Base-by-base conservation (phyloP, 2,888 invertebrate species). In the Cataglyphis albicans region DNA sequence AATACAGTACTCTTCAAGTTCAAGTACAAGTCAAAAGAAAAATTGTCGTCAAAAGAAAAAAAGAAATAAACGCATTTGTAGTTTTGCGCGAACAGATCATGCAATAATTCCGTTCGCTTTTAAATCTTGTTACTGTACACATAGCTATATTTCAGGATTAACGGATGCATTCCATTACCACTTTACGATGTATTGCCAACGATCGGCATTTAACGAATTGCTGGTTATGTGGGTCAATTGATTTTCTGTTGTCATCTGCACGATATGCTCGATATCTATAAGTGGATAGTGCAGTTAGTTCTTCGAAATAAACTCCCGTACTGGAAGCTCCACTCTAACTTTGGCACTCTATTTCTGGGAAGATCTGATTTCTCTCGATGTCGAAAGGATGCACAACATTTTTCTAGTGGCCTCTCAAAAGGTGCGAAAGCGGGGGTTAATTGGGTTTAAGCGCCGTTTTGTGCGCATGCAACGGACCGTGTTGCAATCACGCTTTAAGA, bases 201-300 rank as follows among this genome's bases (percentile, higher is more conserved):
- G n/a, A 29, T 25, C 12, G 35, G 35, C 25, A 55, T 76, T 76
- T 76, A 76, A 65, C 65, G 76, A 76, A 76, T 76, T 76, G 65
- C 67, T 76, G 67, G 38, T 67, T 76, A 76, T 55, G 65, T 76
- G n/a, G 65, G 55, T 76, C 76, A 76, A 65, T 65, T 67, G 76
- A 76, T 76, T 76, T 75, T 75, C 65, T 52, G 75, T 75, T 75
- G 75, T 75, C 76, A 76, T 76, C 29, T n/a, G 76, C 76, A 76
- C 76, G 76, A 67, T 38, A 65, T 65, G 65, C 52, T 55, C 76
- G 76, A 55, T 67, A 65, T 65, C 38, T 18, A 65, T 52, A 55
- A 65, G 65, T 65, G 65, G 52, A 9, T 48, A 48, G 7, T 55
- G 65, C 29, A 35, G 38, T 52, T 52, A 75, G 44, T 75, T 75